Evolutionary conservation across 1,140 invertebrate genomes (phyloP).

Genomic region (Drosophila setifemur): DNA sequence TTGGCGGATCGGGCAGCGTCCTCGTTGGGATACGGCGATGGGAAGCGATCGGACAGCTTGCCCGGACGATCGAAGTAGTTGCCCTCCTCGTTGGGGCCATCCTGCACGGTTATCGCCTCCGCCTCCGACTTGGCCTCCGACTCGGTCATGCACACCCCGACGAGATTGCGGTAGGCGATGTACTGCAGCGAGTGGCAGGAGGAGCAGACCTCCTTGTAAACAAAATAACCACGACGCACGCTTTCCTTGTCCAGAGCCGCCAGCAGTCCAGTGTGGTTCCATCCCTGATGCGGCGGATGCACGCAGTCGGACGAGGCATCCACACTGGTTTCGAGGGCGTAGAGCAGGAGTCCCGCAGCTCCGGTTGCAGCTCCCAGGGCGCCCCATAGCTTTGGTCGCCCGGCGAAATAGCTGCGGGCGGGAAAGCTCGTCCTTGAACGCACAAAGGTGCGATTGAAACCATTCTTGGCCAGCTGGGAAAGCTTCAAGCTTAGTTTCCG

Average conservation of each 20-base stretch:
- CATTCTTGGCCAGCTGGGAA: conserved; percentile 9
- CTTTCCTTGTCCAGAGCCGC: conserved; percentile 90
- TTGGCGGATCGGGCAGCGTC: conserved; percentile 97
- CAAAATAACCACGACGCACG: conserved; percentile 97
- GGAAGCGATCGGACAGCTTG: conserved; percentile 95
- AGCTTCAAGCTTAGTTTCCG: conserved; percentile 27
- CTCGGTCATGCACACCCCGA: conserved; percentile 95
- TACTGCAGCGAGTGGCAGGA: conserved; percentile 98
- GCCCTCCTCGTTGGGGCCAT: conserved; percentile 97
- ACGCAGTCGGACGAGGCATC: conserved; percentile 90
- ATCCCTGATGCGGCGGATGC: conserved; percentile 91
- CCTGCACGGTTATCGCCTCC: conserved; percentile 91
- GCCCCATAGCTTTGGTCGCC: conserved; percentile 11
- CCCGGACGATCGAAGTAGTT: conserved; percentile 96
- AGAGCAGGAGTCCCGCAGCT: conserved; percentile 90
- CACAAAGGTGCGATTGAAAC: neutral
- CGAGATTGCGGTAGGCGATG: conserved; percentile 95
- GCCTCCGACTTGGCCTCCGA: conserved; percentile 96
- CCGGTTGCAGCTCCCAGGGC: conserved; percentile 88
- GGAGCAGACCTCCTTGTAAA: conserved; percentile 99
- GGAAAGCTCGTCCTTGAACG: conserved; percentile 8
- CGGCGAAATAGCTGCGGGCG: neutral
- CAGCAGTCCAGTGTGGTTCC: conserved; percentile 90
- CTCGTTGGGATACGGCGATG: conserved; percentile 95
- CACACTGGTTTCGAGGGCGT: conserved; percentile 93